Conservation (phyloP, 2,888 invertebrate species). For the Hoplodrina ambigua region DNA sequence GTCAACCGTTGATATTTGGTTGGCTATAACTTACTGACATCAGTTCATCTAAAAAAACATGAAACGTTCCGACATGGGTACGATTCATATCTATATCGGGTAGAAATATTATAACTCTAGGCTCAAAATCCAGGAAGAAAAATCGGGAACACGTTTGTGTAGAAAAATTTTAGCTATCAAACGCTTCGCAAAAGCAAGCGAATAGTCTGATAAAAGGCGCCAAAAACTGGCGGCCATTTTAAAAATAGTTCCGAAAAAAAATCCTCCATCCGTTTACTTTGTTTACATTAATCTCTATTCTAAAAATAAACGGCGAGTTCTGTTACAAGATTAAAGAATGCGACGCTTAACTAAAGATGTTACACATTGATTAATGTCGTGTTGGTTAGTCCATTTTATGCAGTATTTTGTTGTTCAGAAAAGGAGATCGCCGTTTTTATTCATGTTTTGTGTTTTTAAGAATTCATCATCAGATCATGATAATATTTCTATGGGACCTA, state of each 20-base stretch:
- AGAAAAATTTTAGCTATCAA: too few relatives aligned
- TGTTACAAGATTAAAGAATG: constrained; percentile 23
- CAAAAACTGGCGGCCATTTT: not conserved
- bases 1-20: too few relatives aligned
- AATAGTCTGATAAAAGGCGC: not conserved
- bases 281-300: constrained; percentile 50
- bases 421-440: not conserved
- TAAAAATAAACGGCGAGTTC: constrained; percentile 14
- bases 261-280: constrained; percentile 7
- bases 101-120: too few relatives aligned
- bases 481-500: too few relatives aligned
- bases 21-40: too few relatives aligned
- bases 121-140: too few relatives aligned
- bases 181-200: not conserved
- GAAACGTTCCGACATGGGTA: too few relatives aligned
- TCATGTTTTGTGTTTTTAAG: too few relatives aligned
- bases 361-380: constrained; percentile 26
- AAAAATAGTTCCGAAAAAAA: constrained; percentile 1
- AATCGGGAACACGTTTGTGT: too few relatives aligned
- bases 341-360: constrained; percentile 37
- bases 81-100: too few relatives aligned
- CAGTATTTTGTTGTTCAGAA: not conserved
- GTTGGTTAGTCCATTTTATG: constrained; percentile 5
- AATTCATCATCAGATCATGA: too few relatives aligned
- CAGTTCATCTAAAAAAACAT: too few relatives aligned